phyloP scores from a whole-genome alignment of 1,140 invertebrate genomes.

The Ruditapes philippinarum region DNA sequence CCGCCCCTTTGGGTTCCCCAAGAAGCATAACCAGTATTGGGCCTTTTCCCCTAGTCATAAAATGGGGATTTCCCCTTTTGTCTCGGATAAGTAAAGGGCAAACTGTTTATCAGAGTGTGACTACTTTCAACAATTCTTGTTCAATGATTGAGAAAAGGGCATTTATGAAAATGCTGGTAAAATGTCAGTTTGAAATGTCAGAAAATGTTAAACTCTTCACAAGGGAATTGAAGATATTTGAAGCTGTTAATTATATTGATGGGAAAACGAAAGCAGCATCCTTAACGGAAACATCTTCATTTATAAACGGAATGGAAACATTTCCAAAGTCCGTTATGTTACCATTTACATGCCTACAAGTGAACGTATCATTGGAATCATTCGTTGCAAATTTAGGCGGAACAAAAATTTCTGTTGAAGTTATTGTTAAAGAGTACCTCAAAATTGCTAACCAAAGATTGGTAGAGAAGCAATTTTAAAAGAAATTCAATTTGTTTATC shows the following conservation, averaged over 20 bases:
- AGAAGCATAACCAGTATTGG: no score
- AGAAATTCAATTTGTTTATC: no score
- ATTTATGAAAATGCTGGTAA: neutral
- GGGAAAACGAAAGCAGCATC: neutral
- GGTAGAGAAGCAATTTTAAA: no score
- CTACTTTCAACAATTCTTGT: neutral
- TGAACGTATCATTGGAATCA: neutral
- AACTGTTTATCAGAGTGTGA: neutral
- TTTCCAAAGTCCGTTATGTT: neutral
- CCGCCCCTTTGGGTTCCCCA: no score
- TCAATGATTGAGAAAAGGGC: neutral
- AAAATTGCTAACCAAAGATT: no score
- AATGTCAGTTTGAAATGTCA: neutral
- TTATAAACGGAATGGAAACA: neutral
- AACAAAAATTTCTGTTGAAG: neutral
- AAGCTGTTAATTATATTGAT: neutral
- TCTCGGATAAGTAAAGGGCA: neutral
- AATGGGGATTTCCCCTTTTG: neutral
- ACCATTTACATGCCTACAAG: neutral
- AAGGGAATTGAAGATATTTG: neutral
- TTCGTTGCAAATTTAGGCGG: neutral
- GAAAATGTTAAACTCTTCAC: neutral
- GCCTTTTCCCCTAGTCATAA: neutral
- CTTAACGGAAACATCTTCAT: neutral
- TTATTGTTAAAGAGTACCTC: neutral